These are phyloP conservation scores for Jaculus jaculus DNA, from an alignment of 2,113 vertebrate genomes.

Conservation along the genomic window DNA sequence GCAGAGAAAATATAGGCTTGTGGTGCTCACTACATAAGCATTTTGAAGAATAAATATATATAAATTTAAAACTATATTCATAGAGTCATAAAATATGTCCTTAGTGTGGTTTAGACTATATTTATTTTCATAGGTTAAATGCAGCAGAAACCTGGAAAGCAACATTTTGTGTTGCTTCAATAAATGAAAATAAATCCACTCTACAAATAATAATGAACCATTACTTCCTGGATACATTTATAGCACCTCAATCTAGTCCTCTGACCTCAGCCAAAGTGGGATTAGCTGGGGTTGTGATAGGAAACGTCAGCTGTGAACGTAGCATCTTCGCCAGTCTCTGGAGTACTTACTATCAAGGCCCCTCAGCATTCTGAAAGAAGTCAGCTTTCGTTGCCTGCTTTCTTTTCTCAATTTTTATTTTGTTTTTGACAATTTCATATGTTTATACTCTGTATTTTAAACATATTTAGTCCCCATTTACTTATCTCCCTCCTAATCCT, in stretches of 20 bases:
- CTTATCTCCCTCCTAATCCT: not conserved
- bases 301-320: slow-evolving; percentile 6
- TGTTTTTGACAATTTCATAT: no score
- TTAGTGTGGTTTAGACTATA: not conserved
- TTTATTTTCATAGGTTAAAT: slow-evolving; percentile 1
- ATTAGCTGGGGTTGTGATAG: slow-evolving; percentile 26
- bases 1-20: not conserved
- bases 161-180: slow-evolving; percentile 3
- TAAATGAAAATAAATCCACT: slow-evolving; percentile 53
- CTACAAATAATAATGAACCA: slow-evolving; percentile 51
- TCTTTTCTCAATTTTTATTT: not conserved
- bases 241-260: slow-evolving; percentile 42
- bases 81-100: not conserved
- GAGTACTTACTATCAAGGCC: slow-evolving; percentile 10
- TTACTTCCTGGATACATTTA: slow-evolving; percentile 26
- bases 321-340: not conserved
- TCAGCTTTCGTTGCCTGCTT: not conserved
- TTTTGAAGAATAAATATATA: not conserved
- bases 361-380: not conserved
- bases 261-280: slow-evolving; percentile 17
- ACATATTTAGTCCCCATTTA: not conserved
- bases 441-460: not conserved
- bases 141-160: not conserved
- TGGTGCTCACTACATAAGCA: not conserved
- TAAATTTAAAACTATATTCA: not conserved